phyloP scores from a whole-genome alignment of 2,113 vertebrate species.

The Donacobius atricapilla region DNA sequence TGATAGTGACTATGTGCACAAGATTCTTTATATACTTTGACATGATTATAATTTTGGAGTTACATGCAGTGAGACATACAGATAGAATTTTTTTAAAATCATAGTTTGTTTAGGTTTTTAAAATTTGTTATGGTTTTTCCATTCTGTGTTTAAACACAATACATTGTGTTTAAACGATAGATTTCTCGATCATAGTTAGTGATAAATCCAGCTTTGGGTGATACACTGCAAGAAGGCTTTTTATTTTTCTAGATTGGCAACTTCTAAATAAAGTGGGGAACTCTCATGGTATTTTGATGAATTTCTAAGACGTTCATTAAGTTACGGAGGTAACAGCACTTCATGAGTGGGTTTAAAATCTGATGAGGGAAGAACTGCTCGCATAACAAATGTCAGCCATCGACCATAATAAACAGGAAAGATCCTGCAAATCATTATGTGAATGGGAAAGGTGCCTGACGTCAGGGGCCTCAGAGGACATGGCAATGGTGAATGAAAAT shows the following conservation, averaged over 20 bases:
- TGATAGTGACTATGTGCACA: not conserved
- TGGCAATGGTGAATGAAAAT: not conserved
- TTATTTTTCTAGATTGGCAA: not conserved
- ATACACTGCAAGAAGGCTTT: not conserved
- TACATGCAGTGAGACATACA: not conserved
- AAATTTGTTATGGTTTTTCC: not conserved
- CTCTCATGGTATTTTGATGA: not conserved
- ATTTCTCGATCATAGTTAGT: not conserved
- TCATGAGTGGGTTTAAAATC: not conserved
- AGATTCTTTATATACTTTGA: not conserved
- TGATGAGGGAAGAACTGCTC: not conserved
- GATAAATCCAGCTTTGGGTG: not conserved
- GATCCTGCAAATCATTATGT: not conserved
- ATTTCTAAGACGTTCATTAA: not conserved
- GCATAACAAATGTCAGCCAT: accelerated
- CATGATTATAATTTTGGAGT: not conserved
- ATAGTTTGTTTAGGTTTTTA: not conserved
- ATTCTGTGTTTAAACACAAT: not conserved
- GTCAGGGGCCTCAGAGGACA: not conserved
- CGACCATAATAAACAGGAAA: not conserved
- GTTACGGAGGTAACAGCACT: not conserved
- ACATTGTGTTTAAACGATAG: not conserved
- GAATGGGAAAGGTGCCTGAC: not conserved
- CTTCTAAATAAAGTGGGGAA: not conserved
- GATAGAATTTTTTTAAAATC: not conserved